Percentiles rank a stretch among this genome's conserved stretches.
phyloP scores from a whole-genome alignment of 1,140 invertebrate genomes.

The Drosophila fuyamai region DNA sequence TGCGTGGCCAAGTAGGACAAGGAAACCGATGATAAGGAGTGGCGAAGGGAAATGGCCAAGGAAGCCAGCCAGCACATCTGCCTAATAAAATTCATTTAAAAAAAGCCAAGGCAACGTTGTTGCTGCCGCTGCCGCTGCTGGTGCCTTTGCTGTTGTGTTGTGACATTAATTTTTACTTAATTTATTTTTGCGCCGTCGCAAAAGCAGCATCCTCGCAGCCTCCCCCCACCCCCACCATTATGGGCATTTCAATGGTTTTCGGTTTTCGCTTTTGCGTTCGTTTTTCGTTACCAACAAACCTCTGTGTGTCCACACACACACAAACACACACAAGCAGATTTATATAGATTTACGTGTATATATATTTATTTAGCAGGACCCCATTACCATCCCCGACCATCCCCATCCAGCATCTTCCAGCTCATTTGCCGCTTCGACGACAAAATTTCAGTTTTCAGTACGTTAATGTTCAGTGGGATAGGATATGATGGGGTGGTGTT shows the following conservation, averaged over 20 bases:
- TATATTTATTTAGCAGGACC: conserved; percentile 57
- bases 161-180: conserved; percentile 83
- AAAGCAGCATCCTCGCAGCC: conserved; percentile 53
- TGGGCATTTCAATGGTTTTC: conserved; percentile 58
- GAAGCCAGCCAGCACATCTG: conserved; percentile 38
- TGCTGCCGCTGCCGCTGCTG: conserved; percentile 8
- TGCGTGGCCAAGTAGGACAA: conserved; percentile 58
- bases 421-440: conserved; percentile 82
- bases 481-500: background rate
- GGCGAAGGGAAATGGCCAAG: conserved; percentile 8
- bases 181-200: conserved; percentile 82
- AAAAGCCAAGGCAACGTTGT: conserved; percentile 48
- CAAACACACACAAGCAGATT: conserved; percentile 21
- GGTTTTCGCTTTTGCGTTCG: conserved; percentile 62
- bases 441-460: conserved; percentile 81
- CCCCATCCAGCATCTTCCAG: conserved; percentile 51
- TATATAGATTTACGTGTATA: conserved; percentile 39
- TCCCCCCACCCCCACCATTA: conserved; percentile 9
- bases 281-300: conserved; percentile 66
- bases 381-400: background rate
- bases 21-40: background rate
- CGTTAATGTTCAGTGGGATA: conserved; percentile 60
- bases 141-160: conserved; percentile 41
- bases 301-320: conserved; percentile 41
- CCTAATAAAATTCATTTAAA: conserved; percentile 82